A percentile compares a stretch with the other conserved stretches of the same genome.
Conservation (phyloP, 2,888 invertebrate genomes). For the Perizoma affinitatum region DNA sequence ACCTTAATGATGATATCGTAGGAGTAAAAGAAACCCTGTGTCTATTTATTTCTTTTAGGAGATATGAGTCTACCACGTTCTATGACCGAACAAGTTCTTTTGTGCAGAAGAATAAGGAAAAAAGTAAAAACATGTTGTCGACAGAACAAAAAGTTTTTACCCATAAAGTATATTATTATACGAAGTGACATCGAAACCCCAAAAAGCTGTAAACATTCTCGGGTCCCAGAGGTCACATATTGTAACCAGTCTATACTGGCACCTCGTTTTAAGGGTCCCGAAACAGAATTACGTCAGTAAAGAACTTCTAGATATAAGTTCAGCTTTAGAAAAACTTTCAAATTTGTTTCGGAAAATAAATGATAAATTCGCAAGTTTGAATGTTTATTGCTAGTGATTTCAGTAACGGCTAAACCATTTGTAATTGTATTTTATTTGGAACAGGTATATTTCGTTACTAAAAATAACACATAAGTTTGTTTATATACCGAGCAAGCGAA, state of each 20-base stretch:
- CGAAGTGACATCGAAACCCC: constrained; percentile 23
- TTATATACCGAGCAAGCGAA: no score
- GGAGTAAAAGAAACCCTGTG: background rate
- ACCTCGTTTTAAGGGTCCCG: constrained; percentile 42
- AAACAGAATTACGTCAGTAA: background rate
- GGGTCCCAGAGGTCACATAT: constrained; percentile 49
- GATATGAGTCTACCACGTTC: background rate
- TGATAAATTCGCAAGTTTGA: no score
- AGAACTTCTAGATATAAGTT: constrained; percentile 3
- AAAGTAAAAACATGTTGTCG: constrained; percentile 27
- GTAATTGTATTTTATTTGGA: no score
- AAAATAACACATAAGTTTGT: no score
- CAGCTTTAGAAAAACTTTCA: no score
- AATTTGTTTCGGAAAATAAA: no score
- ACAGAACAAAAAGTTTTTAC: constrained; percentile 24
- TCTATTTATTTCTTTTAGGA: background rate
- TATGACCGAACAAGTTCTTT: background rate
- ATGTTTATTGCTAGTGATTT: no score
- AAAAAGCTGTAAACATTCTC: constrained; percentile 43
- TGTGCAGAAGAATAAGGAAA: constrained; percentile 12
- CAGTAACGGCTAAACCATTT: no score
- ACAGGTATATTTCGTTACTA: no score
- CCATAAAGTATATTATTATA: constrained; percentile 27
- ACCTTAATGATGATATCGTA: background rate
- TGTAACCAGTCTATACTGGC: constrained; percentile 45